phyloP scores from a whole-genome alignment of 2,888 invertebrate species.

The Cryptophagus acutangulus region DNA sequence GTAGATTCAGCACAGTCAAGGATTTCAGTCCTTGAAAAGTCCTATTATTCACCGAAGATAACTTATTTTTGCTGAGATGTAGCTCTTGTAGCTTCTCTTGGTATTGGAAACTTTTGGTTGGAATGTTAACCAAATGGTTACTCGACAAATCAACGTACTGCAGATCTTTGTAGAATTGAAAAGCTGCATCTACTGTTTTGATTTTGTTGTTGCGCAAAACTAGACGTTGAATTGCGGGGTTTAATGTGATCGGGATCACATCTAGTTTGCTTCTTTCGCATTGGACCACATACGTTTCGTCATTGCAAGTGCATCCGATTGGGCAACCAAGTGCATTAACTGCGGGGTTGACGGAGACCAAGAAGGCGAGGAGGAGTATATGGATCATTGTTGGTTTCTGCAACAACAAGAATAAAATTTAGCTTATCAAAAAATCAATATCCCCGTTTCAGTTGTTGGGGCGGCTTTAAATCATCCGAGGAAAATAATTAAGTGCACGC shows the following conservation, averaged over 20 bases:
- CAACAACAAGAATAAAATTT: slow-evolving; percentile 32
- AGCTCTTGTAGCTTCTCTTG: slow-evolving; percentile 79
- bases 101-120: slow-evolving; percentile 70
- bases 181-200: slow-evolving; percentile 82
- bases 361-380: slow-evolving; percentile 26
- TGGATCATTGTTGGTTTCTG: slow-evolving; percentile 27
- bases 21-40: slow-evolving; percentile 76
- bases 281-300: slow-evolving; percentile 79
- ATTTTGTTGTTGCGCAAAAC: slow-evolving; percentile 81
- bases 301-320: slow-evolving; percentile 82
- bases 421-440: no score
- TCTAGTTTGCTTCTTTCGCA: slow-evolving; percentile 83
- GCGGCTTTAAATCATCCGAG: no score
- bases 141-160: slow-evolving; percentile 78
- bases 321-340: slow-evolving; percentile 70
- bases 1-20: slow-evolving; percentile 73
- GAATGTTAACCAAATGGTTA: slow-evolving; percentile 79
- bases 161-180: slow-evolving; percentile 84
- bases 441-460: no score
- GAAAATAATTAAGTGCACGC: no score
- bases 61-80: slow-evolving; percentile 79
- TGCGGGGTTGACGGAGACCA: no score
- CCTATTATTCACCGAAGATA: slow-evolving; percentile 71
- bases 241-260: slow-evolving; percentile 84
- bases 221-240: slow-evolving; percentile 82